phyloP scores from a whole-genome alignment of 2,797 vertebrate genomes.

The Spondyliosoma cantharus region DNA sequence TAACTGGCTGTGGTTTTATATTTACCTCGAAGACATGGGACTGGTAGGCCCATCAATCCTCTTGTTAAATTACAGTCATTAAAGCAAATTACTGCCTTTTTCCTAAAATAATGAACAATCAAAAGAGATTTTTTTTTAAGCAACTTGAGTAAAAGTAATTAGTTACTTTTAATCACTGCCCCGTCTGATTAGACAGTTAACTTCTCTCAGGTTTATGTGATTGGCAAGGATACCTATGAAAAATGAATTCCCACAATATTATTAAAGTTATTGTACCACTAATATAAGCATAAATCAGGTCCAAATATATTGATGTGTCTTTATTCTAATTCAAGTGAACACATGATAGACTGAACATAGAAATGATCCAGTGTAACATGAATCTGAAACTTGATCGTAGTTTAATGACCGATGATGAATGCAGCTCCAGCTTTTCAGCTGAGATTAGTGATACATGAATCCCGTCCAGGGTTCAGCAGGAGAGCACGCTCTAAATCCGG shows the following conservation, averaged over 20 bases:
- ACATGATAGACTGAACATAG: neutral
- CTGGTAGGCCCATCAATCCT: neutral
- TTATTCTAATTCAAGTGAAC: neutral
- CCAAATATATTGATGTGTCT: too few species aligned
- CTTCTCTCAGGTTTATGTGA: neutral
- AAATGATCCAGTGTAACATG: neutral
- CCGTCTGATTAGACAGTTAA: neutral
- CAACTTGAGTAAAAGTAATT: neutral
- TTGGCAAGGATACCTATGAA: neutral
- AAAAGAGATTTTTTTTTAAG: neutral
- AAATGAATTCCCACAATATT: neutral
- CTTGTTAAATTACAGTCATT: neutral
- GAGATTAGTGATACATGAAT: slow-evolving; percentile 57
- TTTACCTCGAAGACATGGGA: neutral
- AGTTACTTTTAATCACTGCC: neutral
- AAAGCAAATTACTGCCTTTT: neutral
- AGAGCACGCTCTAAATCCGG: slow-evolving; percentile 49
- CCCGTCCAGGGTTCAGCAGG: slow-evolving; percentile 40
- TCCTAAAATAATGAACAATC: neutral
- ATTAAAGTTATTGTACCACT: neutral
- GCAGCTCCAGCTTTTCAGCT: slow-evolving; percentile 10
- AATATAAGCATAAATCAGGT: neutral
- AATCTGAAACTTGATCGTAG: neutral
- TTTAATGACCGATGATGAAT: slow-evolving; percentile 4
- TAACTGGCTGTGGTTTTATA: neutral